Percentiles rank a stretch among this genome's conserved stretches.
Conservation (phyloP, 2,797 vertebrate genomes). For the Melanotaenia nigrans region DNA sequence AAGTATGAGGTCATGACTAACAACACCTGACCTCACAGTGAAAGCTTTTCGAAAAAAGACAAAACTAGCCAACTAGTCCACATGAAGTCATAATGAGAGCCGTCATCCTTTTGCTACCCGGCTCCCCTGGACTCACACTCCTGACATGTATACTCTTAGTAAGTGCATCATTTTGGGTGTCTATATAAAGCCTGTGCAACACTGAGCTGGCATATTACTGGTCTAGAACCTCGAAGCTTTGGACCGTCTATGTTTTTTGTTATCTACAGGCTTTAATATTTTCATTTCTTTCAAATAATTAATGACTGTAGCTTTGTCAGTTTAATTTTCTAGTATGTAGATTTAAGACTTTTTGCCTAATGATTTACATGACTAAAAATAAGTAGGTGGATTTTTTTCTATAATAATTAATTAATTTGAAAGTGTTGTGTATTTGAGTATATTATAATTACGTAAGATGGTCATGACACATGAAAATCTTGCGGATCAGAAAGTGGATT, state of each 20-base stretch:
- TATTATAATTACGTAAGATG: neutral
- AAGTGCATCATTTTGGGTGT: slow-evolving; percentile 12
- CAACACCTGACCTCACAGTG: neutral
- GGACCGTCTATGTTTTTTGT: neutral
- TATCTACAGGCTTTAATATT: neutral
- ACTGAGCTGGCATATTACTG: slow-evolving; percentile 22
- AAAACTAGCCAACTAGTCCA: slow-evolving; percentile 27
- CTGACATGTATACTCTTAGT: slow-evolving; percentile 52
- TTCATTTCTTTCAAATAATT: neutral
- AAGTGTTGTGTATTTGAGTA: neutral
- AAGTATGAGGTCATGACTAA: slow-evolving; percentile 25
- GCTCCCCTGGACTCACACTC: slow-evolving; percentile 31
- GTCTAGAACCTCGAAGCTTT: slow-evolving; percentile 2
- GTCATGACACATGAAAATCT: neutral
- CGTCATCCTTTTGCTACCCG: slow-evolving; percentile 18
- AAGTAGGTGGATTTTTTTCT: neutral
- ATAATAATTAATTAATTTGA: neutral
- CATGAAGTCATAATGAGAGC: neutral
- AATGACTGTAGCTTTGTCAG: neutral
- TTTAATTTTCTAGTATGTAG: neutral
- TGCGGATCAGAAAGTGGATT: neutral
- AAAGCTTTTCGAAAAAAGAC: slow-evolving; percentile 1
- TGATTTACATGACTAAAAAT: neutral
- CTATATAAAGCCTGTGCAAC: slow-evolving; percentile 23
- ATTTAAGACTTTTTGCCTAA: neutral